A percentile compares a stretch with the other conserved stretches of the same genome.
Conservation (phyloP, 2,888 invertebrate species). For the Temnothorax ravouxi region DNA sequence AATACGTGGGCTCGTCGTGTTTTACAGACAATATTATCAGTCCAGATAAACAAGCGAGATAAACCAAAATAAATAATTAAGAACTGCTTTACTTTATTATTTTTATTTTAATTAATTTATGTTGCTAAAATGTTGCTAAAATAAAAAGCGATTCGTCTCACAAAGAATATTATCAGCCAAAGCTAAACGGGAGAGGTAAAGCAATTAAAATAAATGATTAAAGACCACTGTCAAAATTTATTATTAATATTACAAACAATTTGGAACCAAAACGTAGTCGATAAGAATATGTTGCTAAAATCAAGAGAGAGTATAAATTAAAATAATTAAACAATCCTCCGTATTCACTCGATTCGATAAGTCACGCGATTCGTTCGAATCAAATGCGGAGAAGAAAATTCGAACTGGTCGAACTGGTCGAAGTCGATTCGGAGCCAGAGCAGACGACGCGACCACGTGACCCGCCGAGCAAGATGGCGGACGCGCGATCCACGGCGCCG, state of each 20-base stretch:
- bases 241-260: no score
- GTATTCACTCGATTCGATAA: neutral
- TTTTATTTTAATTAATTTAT: neutral
- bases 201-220: neutral
- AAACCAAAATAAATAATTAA: neutral
- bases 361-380: constrained; percentile 12
- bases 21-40: neutral
- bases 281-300: neutral
- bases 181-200: neutral
- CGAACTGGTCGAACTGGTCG: neutral
- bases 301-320: neutral
- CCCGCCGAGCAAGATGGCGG: constrained; percentile 21
- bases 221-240: no score
- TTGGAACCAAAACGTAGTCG: neutral
- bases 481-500: constrained; percentile 16
- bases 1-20: no score
- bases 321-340: neutral
- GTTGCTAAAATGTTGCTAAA: neutral
- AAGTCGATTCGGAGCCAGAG: neutral
- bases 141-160: neutral
- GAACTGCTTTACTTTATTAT: neutral
- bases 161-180: neutral
- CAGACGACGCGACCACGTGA: constrained; percentile 13
- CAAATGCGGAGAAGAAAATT: neutral
- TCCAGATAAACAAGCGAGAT: neutral